Base-by-base conservation (phyloP, 2,888 invertebrate species). In the Tolmerus cingulatus region DNA sequence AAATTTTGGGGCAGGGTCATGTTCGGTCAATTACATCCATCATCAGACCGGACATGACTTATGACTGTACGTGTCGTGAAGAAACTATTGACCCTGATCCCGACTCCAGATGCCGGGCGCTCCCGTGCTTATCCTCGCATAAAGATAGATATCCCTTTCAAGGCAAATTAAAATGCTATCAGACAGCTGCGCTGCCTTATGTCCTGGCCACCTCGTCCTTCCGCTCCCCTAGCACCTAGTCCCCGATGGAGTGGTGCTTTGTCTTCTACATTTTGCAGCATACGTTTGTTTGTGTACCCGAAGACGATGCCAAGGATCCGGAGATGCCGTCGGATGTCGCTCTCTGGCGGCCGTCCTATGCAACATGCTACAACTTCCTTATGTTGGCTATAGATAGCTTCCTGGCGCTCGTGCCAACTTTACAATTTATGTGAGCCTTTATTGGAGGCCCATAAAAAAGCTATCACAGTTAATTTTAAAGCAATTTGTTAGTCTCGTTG, bases 401-500 rank as follows among this genome's bases (percentile, higher is more conserved):
- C 27, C 43, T 40, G 37, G 43, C 9, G 57, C 79, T 30, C 78
- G 51, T 86, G 86, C 86, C 86, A 86, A 79, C 86, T 46, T 79
- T 66, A 81, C 87, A 86, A 88, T 88, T 88, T 88, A 88, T 88
- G 87, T 79, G 55, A 30, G 87, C 34, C 87, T 88, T 88, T 88
- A 88, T 88, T 88, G 88, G 78, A 87, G 66, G 87, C 84, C 79
- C 84, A 88, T 88, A 88, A 88, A 88, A 88, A 88, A 87, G 88
- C 88, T 87, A 88, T 88, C 88, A 88, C 87, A 88, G 88, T 88
- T 88, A 88, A 88, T 88, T 88, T 88, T 88, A 87, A 88, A 87
- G 88, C 87, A 88, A 88, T 88, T 88, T 88, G 87, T 88, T 87
- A 87, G 77, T 76, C 51, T 85, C 74, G 51, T 87, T 87, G 74